phyloP scores from a whole-genome alignment of 2,888 invertebrate species.

The Drosophila kambysellisi region DNA sequence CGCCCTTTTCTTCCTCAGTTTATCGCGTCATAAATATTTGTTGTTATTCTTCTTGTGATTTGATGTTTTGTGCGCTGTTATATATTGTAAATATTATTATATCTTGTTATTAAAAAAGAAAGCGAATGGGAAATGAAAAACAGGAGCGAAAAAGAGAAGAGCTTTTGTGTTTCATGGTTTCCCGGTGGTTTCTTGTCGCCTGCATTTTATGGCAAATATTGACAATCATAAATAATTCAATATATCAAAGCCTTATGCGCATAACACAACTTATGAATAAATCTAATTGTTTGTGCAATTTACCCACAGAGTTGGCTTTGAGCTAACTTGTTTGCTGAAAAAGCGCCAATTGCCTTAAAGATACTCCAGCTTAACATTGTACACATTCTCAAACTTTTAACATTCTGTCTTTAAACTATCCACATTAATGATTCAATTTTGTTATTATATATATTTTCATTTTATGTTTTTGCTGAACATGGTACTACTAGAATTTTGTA shows the following conservation, averaged over 20 bases:
- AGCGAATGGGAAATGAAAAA: background rate
- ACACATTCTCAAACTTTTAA: background rate
- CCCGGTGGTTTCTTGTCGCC: slow-evolving; percentile 10
- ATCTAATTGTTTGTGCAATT: slow-evolving; percentile 49
- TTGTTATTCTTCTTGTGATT: slow-evolving; percentile 59
- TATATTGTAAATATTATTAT: slow-evolving; percentile 68
- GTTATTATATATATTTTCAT: background rate
- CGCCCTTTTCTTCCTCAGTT: slow-evolving; percentile 42
- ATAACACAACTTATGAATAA: slow-evolving; percentile 50
- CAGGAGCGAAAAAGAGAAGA: background rate
- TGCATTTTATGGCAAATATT: slow-evolving; percentile 60
- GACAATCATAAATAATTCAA: slow-evolving; percentile 74
- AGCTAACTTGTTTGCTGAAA: background rate
- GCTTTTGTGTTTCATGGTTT: slow-evolving; percentile 12
- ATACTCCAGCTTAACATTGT: background rate
- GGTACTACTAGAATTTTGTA: background rate
- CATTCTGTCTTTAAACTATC: too few species aligned
- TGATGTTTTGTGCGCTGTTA: slow-evolving; percentile 61
- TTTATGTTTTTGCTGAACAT: background rate
- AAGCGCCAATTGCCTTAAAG: background rate
- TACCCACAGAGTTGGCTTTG: background rate
- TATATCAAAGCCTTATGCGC: slow-evolving; percentile 43
- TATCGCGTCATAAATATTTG: slow-evolving; percentile 65
- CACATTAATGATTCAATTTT: background rate
- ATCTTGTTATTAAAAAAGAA: slow-evolving; percentile 39